phyloP scores from a whole-genome alignment of 1,140 invertebrate genomes.

The Capitella teleta region DNA sequence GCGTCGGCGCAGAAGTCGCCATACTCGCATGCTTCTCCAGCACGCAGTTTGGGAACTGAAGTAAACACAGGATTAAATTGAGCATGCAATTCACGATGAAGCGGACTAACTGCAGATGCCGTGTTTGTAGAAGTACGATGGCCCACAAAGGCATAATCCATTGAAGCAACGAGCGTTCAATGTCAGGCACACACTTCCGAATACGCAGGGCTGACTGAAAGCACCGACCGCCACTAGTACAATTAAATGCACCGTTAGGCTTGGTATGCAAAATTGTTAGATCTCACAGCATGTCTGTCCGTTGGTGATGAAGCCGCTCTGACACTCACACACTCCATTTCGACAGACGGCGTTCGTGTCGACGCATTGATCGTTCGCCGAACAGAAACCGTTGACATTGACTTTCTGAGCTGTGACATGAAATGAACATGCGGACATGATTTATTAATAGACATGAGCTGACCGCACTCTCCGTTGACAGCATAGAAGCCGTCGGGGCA shows the following conservation, averaged over 20 bases:
- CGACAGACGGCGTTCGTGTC: constrained; percentile 2
- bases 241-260: neutral
- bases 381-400: neutral
- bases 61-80: neutral
- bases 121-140: constrained; percentile 1
- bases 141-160: neutral
- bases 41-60: neutral
- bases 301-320: neutral
- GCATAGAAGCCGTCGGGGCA: constrained; percentile 3
- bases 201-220: neutral
- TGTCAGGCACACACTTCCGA: neutral
- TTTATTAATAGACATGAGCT: too few relatives aligned
- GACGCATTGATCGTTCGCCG: neutral
- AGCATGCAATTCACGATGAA: neutral
- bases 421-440: too few relatives aligned
- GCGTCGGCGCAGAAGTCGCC: neutral
- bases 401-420: too few relatives aligned
- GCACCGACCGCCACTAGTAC: too few relatives aligned
- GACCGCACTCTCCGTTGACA: constrained; percentile 1
- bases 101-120: constrained; percentile 1
- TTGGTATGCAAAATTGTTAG: neutral
- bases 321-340: constrained; percentile 1
- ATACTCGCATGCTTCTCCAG: neutral
- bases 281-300: neutral
- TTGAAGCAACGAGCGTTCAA: neutral